Percentiles rank a stretch among this genome's conserved stretches.
phyloP scores from a whole-genome alignment of 2,888 invertebrate species.

The Mimumesa dahlbomi region DNA sequence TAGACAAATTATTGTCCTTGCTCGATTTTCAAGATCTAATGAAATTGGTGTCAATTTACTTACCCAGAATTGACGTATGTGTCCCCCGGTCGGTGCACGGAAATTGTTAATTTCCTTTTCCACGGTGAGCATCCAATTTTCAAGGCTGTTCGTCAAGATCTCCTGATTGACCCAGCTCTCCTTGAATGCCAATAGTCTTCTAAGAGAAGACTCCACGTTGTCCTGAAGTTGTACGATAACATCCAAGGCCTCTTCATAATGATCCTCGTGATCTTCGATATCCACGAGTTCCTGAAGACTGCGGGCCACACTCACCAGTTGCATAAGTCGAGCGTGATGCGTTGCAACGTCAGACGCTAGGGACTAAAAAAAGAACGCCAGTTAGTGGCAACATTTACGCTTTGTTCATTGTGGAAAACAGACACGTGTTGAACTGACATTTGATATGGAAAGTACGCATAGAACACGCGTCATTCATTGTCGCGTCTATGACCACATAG shows the following conservation, averaged over 20 bases:
- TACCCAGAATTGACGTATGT: conserved; percentile 91
- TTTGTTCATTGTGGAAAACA: too few species aligned
- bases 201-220: conserved; percentile 87
- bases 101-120: conserved; percentile 87
- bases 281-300: conserved; percentile 88
- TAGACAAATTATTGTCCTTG: too few species aligned
- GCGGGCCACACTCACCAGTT: conserved; percentile 87
- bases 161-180: conserved; percentile 91
- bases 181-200: conserved; percentile 87
- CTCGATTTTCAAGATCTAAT: too few species aligned
- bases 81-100: conserved; percentile 85
- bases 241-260: conserved; percentile 87
- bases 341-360: conserved; percentile 89
- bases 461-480: too few species aligned
- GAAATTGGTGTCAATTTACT: conserved; percentile 59
- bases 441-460: too few species aligned
- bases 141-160: conserved; percentile 86
- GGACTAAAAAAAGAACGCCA: conserved; percentile 81
- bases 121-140: conserved; percentile 88
- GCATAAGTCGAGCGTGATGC: conserved; percentile 89
- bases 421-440: background rate
- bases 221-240: conserved; percentile 88
- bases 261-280: conserved; percentile 88
- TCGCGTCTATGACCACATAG: too few species aligned
- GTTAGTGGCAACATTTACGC: too few species aligned